A percentile compares a stretch with the other conserved stretches of the same genome.
phyloP scores from a whole-genome alignment of 2,113 vertebrate species.

The Hydropotes inermis region DNA sequence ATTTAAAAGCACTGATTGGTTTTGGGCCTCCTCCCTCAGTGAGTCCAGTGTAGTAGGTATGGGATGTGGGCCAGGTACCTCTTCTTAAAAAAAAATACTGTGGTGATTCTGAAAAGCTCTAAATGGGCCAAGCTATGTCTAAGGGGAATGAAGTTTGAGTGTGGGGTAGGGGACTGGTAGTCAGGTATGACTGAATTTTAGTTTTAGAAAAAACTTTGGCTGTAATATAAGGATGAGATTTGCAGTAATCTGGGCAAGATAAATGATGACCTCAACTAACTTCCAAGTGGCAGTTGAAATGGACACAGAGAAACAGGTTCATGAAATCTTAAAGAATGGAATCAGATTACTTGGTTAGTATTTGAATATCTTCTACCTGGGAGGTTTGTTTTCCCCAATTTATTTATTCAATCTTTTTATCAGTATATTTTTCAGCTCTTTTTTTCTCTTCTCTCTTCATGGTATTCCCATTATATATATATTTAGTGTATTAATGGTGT shows the following conservation, averaged over 20 bases:
- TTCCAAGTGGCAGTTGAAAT: not conserved
- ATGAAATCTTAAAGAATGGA: not conserved
- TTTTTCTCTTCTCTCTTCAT: conserved; percentile 3
- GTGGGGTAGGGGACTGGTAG: not conserved
- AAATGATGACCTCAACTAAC: not conserved
- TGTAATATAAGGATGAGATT: not conserved
- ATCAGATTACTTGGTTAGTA: not conserved
- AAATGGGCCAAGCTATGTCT: not conserved
- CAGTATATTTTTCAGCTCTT: not conserved
- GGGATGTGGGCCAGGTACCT: not conserved
- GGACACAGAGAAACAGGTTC: not conserved
- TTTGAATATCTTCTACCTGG: not conserved
- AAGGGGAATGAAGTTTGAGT: not conserved
- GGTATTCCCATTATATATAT: not conserved
- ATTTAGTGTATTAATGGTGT: not conserved
- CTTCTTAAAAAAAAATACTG: not conserved
- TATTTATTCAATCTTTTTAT: conserved; percentile 21
- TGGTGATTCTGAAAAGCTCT: conserved; percentile 3
- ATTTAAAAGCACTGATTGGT: conserved; percentile 8
- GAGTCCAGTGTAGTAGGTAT: not conserved
- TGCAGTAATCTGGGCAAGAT: not conserved
- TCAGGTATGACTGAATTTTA: not conserved
- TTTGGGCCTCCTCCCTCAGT: not conserved
- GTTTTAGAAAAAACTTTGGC: conserved; percentile 4
- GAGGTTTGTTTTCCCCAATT: not conserved